Percentiles rank a stretch among this genome's conserved stretches.
These are phyloP conservation scores for Argynnis bischoffii DNA, from an alignment of 2,888 invertebrate species.

Conservation along the genomic window DNA sequence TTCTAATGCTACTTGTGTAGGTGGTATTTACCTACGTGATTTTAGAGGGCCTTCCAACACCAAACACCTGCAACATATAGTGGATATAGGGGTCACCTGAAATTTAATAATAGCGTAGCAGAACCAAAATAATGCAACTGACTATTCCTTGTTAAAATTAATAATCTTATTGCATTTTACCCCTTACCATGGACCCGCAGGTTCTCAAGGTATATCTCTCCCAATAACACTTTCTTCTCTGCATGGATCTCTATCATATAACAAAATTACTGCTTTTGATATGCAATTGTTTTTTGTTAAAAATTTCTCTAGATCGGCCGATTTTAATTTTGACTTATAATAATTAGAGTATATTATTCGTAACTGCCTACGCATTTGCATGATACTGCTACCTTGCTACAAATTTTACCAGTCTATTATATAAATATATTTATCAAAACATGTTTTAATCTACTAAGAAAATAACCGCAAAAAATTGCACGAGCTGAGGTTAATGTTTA, in stretches of 20 bases:
- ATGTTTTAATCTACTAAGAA: constrained; percentile 16
- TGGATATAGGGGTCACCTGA: constrained; percentile 72
- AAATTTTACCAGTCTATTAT: constrained; percentile 21
- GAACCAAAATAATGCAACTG: constrained; percentile 57
- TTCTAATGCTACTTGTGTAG: constrained; percentile 59
- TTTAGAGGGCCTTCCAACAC: constrained; percentile 59
- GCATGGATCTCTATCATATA: constrained; percentile 63
- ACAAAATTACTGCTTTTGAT: constrained; percentile 46
- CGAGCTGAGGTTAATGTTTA: constrained; percentile 33
- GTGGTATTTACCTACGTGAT: constrained; percentile 57
- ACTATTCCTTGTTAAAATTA: constrained; percentile 76
- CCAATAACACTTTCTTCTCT: constrained; percentile 77
- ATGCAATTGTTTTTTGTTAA: constrained; percentile 42
- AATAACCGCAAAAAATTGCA: constrained; percentile 25
- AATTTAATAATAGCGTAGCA: constrained; percentile 56
- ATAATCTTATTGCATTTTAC: constrained; percentile 79
- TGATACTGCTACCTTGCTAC: constrained; percentile 36
- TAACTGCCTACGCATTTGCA: constrained; percentile 35
- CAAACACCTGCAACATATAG: constrained; percentile 50
- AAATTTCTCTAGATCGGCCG: constrained; percentile 22
- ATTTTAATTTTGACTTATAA: constrained; percentile 21
- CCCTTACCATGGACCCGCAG: constrained; percentile 81
- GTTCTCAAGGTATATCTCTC: constrained; percentile 83
- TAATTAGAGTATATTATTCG: constrained; percentile 14
- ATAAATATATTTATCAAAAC: constrained; percentile 11